Percentiles rank a stretch among this genome's conserved stretches.
phyloP scores from a whole-genome alignment of 2,113 vertebrate genomes.

The Ahaetulla prasina region DNA sequence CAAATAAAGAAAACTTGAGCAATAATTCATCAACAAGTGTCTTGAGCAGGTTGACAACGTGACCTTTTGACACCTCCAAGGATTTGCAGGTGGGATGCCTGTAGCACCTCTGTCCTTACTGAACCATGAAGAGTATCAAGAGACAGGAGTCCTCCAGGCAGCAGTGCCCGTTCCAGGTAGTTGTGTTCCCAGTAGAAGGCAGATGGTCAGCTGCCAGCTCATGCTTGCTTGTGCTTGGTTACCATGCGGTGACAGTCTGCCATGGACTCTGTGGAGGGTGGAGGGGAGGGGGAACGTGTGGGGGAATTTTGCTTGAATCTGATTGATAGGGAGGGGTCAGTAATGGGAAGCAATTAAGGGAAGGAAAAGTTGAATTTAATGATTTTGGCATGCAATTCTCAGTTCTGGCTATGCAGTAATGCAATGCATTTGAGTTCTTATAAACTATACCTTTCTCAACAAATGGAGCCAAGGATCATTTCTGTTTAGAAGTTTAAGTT shows the following conservation, averaged over 20 bases:
- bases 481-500: background rate
- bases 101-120: background rate
- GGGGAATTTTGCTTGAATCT: background rate
- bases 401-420: background rate
- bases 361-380: background rate
- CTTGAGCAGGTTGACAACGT: background rate
- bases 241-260: background rate
- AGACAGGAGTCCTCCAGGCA: background rate
- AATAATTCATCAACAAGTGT: background rate
- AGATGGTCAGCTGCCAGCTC: background rate
- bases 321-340: background rate
- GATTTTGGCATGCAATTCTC: background rate
- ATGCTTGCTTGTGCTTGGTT: background rate
- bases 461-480: background rate
- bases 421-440: background rate
- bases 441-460: background rate
- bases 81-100: background rate
- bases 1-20: background rate
- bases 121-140: background rate
- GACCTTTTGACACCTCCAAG: background rate
- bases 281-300: background rate
- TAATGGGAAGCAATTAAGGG: background rate
- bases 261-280: background rate
- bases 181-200: background rate
- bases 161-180: background rate